Evolutionary conservation across 2,888 invertebrate species (phyloP), one percentile per base, ranked within the genome.

Genomic region (Bellardia bayeri): DNA sequence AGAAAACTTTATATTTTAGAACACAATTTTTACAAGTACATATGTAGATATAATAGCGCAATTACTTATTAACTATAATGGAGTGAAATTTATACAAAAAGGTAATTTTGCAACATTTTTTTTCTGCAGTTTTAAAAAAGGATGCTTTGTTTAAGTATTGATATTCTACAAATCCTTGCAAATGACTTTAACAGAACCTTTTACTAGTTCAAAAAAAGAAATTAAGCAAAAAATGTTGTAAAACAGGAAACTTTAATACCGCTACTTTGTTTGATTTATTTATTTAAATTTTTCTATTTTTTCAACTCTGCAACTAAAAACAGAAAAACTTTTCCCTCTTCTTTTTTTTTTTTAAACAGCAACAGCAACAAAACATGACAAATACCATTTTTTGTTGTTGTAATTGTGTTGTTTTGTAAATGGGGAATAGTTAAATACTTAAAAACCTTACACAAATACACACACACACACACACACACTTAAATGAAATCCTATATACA

Each of bases 201-300:
- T 84, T 79, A 16, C 45, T 66, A 66, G 49, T 79, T 64, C 9
- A 14, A 51, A 71, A 63, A 42, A 14, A 71, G n/a, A 23, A 51
- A 8, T 1, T n/a, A n/a, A n/a, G n/a, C n/a, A n/a, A 4, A 40
- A 14, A 80, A 16, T 74, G 40, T 85, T 79, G 66, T 74, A 68
- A 74, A 64, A 51, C 61, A 79, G 51, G 42, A 74, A 79, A 68
- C 74, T 68, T 74, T 74, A 83, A 78, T 83, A 72, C 78, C 71
- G 78, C 78, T 78, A 56, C 71, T 78, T 78, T 83, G 63, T 72
- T 79, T 85, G 79, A 85, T 80, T 74, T 80, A 80, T 85, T 74
- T 68, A 61, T 79, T 61, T 68, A 30, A 72, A 78, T 84, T 74
- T 66, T 76, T 56, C 61, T 54, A 14, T 23, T 64, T 49, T 30